Evolutionary conservation across 2,888 invertebrate species (phyloP).

Genomic region (Philhelius pedissequus): DNA sequence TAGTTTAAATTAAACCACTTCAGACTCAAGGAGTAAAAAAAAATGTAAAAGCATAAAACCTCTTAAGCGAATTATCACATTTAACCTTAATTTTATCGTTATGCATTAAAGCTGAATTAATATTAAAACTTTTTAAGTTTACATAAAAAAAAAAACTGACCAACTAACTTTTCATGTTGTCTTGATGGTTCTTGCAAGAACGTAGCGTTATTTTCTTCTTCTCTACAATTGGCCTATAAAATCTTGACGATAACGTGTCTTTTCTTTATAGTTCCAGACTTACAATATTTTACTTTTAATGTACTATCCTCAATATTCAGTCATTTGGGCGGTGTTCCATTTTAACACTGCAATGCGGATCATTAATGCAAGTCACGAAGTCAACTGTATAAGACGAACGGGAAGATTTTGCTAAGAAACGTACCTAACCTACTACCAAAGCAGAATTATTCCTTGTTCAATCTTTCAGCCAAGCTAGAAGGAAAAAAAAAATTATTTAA

Average conservation of each 20-base stretch:
- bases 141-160: background rate
- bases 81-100: background rate
- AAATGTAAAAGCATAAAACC: too few relatives aligned
- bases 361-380: conserved; percentile 46
- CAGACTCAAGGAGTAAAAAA: too few relatives aligned
- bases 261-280: background rate
- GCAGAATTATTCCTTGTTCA: conserved; percentile 5
- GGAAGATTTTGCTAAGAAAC: conserved; percentile 13
- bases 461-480: background rate
- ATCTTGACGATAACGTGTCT: conserved; percentile 16
- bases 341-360: conserved; percentile 23
- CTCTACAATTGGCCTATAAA: conserved; percentile 9
- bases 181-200: background rate
- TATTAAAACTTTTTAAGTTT: background rate
- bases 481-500: background rate
- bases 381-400: conserved; percentile 23
- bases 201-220: background rate
- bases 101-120: background rate
- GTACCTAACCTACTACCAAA: background rate
- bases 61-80: background rate
- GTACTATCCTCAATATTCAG: background rate
- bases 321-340: background rate
- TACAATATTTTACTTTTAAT: conserved; percentile 9
- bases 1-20: too few relatives aligned
- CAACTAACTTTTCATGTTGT: background rate